Evolutionary conservation across 2,797 vertebrate species (phyloP), one percentile per base, ranked within the genome.

Genomic region (Dromococcyx pavoninus): DNA sequence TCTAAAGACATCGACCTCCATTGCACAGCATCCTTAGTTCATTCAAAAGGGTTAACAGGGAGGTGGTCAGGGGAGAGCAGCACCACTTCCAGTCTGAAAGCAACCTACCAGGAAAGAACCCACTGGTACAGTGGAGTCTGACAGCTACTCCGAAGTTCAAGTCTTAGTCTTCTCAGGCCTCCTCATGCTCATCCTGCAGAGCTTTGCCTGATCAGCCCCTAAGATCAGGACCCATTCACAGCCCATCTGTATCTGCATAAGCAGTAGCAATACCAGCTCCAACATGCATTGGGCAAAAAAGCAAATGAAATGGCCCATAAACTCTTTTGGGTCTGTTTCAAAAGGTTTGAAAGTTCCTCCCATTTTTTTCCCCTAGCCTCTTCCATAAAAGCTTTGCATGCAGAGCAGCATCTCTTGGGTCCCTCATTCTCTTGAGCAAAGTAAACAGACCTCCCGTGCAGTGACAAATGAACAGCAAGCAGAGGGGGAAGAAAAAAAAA

Each of bases 391-490:
- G 61, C 77, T 92, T 96, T 46, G 93, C 95, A 95, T 51, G 72
- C 89, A 91, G 86, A 90, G 64, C 51, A 80, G 87, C 0, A 83
- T 83, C 88, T 87, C 94, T 75, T 53, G 91, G 93, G 91, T 91
- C 90, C 88, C 90, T 69, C 76, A 69, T 80, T 92, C 94, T 95
- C 91, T 89, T 92, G 81, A 82, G 87, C 91, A 95, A 94, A 95
- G 96, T 95, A 96, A 96, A 95, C 92, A 96, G 96, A 94, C 89
- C 92, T 97, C 88, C 90, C 46, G 46, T 95, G 69, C 64, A 82
- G 86, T 1, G 1, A 93, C 80, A 95, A 94, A 94, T n/a, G 94
- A 91, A 91, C 93, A 95, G 96, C 95, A 97, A 96, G 94, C 73
- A 91, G 83, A 75, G 72, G n/a, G 56, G 46, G 70, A 73, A 80